Base-by-base conservation (phyloP, 2,888 invertebrate species). In the Macaria notata region DNA sequence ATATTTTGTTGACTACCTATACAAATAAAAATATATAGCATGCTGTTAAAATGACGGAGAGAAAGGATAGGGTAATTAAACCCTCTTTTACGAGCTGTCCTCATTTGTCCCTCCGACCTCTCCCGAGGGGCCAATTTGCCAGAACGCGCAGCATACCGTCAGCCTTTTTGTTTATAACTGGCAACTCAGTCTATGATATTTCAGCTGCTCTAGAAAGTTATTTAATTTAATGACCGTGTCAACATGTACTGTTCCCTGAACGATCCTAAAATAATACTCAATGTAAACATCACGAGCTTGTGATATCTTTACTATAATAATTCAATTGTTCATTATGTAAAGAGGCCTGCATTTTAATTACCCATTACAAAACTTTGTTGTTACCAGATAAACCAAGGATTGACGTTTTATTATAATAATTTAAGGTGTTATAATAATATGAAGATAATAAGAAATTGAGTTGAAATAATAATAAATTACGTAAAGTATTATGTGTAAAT, bases 1-100 rank as follows among this genome's bases (percentile, higher is more conserved):
- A 6, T 36, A 36, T 36, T 36, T 6, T 36, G 33, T 36, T 6
- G 4, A 36, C 7, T 36, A 3, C 33, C 33, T 36, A 36, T 36
- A 36, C 5, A 36, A 36, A 36, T 36, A 7, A 4, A 36, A 6
- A 7, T 36, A 36, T 36, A 7, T 36, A 36, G 4, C 7, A 63
- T 70, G 64, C 68, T 63, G 66, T 68, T 72, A 69, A 77, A 81
- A 76, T 75, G 73, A 71, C 72, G 67, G 59, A 65, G 69, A 71
- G 68, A 63, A 71, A 71, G 69, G 68, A 70, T 71, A 66, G 70
- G 70, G 72, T 77, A 81, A 83, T 83, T 81, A 82, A 78, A 79
- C 72, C 64, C 75, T 73, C 73, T 77, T 63, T 80, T 78, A 82
- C 69, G 74, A 73, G 73, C 65, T 67, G 74, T 70, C 68, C 75